Base-by-base conservation (phyloP, 1,140 invertebrate genomes). In the Bombus picipes region DNA sequence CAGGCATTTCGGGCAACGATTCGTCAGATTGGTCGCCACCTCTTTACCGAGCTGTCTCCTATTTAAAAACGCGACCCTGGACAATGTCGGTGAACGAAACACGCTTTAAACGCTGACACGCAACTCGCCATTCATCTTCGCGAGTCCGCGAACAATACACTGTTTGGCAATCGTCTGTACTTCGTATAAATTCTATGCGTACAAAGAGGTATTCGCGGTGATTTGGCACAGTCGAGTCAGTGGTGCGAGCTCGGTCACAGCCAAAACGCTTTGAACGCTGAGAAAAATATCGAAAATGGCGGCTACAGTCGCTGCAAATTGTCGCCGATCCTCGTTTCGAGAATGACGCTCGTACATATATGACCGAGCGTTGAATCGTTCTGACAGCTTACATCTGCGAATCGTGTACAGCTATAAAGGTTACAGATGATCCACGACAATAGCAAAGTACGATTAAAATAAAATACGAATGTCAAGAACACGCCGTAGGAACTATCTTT, bases 321-420 rank as follows among this genome's bases (percentile, higher is more conserved):
- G 28, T n/a, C 34, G 32, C 6, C n/a, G 25, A 41, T 39, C n/a
- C 12, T 6, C 10, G n/a, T 34, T 22, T n/a, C 32, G 32, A 13
- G 5, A 47, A 68, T 13, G 47, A 57, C 75, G 71, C 43, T 57
- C 86, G 83, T 88, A 87, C 87, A 80, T 83, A 66, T 68, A 73
- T 32, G 12, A n/a, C 8, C 57, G 10, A 74, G 47, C 57, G n/a
- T 62, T 62, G 32, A 53, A 53, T 53, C 47, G 47, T 8, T 53
- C 47, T 53, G 47, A 53, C 47, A 22, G 47, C 6, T 53, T 53
- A 53, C 47, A 53, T 53, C 47, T 22, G 18, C 47, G 18, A 53
- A 53, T 22, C 18, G 18, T 2, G 47, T 53, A 22, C 18, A 0
- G 5, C 47, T 53, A 22, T 8, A 22, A 53, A 53, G 47, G 47